Evolutionary conservation across 2,113 vertebrate genomes (phyloP).

Genomic region (Anthoscopus minutus): DNA sequence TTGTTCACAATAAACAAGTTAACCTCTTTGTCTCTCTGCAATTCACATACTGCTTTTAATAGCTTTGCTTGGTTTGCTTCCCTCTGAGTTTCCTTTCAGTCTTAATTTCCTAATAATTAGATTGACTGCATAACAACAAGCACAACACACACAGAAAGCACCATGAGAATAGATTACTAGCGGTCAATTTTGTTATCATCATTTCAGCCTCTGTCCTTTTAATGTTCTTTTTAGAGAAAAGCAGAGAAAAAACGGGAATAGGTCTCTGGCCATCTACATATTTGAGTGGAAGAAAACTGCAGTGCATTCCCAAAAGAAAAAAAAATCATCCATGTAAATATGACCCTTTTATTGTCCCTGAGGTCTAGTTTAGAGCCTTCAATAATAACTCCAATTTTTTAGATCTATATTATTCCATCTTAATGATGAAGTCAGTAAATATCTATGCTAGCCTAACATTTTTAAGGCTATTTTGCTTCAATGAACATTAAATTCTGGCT

Average conservation of each 20-base stretch:
- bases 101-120: slow-evolving; percentile 24
- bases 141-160: neutral
- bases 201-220: neutral
- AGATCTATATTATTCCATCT: neutral
- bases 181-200: neutral
- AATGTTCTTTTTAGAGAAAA: neutral
- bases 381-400: neutral
- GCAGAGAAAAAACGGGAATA: neutral
- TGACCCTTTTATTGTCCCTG: neutral
- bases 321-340: neutral
- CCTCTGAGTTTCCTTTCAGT: neutral
- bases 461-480: neutral
- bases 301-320: neutral
- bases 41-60: neutral
- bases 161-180: neutral
- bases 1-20: neutral
- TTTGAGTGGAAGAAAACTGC: neutral
- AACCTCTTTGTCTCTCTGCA: neutral
- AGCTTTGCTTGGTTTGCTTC: slow-evolving; percentile 21
- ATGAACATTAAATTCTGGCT: neutral
- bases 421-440: neutral
- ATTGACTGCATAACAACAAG: neutral
- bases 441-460: neutral
- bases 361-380: neutral
- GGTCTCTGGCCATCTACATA: neutral